Evolutionary conservation across 2,888 invertebrate species (phyloP).

Genomic region (Julus scandinavius): DNA sequence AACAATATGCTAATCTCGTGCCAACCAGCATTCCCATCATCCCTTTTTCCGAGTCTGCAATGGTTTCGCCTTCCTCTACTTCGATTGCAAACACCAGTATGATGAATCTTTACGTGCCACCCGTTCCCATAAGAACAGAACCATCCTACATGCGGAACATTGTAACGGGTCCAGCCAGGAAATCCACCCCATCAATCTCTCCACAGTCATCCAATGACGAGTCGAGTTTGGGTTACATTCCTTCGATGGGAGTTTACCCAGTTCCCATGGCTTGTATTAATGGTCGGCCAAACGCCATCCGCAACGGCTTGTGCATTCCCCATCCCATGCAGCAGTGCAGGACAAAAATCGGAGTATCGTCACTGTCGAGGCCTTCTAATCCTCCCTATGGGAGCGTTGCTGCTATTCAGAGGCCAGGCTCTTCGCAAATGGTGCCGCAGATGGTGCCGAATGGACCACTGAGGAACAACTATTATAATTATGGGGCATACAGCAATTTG

Average conservation of each 20-base stretch:
- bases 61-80: neutral
- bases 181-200: conserved; percentile 36
- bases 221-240: neutral
- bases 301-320: conserved; percentile 1
- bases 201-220: conserved; percentile 52
- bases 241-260: conserved; percentile 25
- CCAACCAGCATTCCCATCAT: conserved; percentile 34
- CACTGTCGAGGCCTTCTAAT: conserved; percentile 53
- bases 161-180: neutral
- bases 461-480: conserved; percentile 40
- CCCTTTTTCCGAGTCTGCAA: neutral
- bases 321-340: conserved; percentile 35
- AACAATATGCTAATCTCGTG: conserved; percentile 19
- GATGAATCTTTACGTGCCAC: conserved; percentile 47
- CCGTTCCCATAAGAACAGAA: conserved; percentile 48
- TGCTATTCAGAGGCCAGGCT: neutral
- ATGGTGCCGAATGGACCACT: neutral
- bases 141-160: conserved; percentile 13
- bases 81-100: conserved; percentile 1
- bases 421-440: neutral
- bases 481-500: conserved; percentile 51
- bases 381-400: neutral
- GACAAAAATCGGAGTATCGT: conserved; percentile 58
- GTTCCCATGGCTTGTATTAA: neutral
- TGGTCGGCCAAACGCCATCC: neutral